Evolutionary conservation across 2,113 vertebrate species (phyloP).

Genomic region (Halichoeres trimaculatus): DNA sequence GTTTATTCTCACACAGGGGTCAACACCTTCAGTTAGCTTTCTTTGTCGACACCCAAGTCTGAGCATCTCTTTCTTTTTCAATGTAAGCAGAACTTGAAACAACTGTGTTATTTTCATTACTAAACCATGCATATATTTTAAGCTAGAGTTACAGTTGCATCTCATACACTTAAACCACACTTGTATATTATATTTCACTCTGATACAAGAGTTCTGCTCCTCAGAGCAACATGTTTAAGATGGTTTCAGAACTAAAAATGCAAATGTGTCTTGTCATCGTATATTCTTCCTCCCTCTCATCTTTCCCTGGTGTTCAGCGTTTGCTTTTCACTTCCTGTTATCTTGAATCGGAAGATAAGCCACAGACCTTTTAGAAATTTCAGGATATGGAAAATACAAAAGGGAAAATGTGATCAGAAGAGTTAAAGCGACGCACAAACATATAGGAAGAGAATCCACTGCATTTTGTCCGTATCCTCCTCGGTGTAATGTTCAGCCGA

Average conservation of each 20-base stretch:
- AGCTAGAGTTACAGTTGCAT: not conserved
- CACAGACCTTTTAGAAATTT: slow-evolving; percentile 11
- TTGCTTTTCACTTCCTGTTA: slow-evolving; percentile 8
- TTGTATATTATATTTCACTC: not conserved
- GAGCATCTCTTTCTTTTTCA: no score
- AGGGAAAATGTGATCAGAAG: slow-evolving; percentile 14
- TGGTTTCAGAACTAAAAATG: slow-evolving; percentile 33
- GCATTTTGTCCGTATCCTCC: slow-evolving; percentile 39
- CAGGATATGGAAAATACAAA: not conserved
- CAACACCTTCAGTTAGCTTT: no score
- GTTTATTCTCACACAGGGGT: no score
- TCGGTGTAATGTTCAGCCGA: slow-evolving; percentile 61
- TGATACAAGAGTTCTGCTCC: not conserved
- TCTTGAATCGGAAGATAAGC: slow-evolving; percentile 36
- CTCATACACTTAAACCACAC: not conserved
- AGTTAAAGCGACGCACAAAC: not conserved
- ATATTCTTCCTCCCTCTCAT: not conserved
- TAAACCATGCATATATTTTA: not conserved
- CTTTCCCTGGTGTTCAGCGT: slow-evolving; percentile 8
- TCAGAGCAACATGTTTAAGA: slow-evolving; percentile 14
- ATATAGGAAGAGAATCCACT: not conserved
- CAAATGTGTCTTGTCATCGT: not conserved
- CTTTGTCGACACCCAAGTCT: no score
- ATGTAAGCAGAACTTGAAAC: no score
- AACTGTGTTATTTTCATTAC: not conserved